Evolutionary conservation across 2,888 invertebrate species (phyloP), one percentile per base, ranked within the genome.

Genomic region (Cabera pusaria): DNA sequence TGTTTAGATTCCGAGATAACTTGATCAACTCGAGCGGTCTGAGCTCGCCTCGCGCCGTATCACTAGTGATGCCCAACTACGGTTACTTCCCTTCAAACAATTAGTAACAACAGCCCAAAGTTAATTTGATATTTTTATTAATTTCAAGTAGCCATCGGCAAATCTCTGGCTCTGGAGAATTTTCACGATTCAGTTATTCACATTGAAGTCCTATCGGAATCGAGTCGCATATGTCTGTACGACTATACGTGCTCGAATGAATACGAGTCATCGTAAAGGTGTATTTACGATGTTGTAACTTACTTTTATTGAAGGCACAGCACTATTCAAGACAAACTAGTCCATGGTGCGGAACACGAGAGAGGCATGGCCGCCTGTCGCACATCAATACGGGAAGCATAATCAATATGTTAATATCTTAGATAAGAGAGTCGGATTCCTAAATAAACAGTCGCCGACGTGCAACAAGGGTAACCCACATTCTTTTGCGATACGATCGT

Each of bases 331-430:
- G 55, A 61, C 57, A 56, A 72, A 69, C 69, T 69, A 71, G 73
- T 72, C 53, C 62, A 61, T 54, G 58, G 52, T 62, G 44, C 50
- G 37, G 49, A 56, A 42, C 44, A 52, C 43, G 50, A 49, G 55
- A 55, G 51, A 56, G 54, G 57, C 35, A 51, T 55, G 45, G 59
- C 62, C 60, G 72, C 71, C 72, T 74, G 71, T 77, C 75, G 69
- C 76, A 71, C 73, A 80, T 79, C 80, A 80, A 81, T 80, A 79
- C 66, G 69, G 68, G 70, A 72, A 77, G 75, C 74, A 75, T 72
- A 84, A 86, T 84, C 83, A 81, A 84, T 85, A 84, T 85, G 81
- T 80, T 83, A 83, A 85, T 84, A 81, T 82, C 77, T 67, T 41
- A 81, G 84, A 86, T 85, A 81, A 79, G 77, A 70, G 73, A 79